Base-by-base conservation (phyloP, 2,888 invertebrate genomes). In the Ligdia adustata region DNA sequence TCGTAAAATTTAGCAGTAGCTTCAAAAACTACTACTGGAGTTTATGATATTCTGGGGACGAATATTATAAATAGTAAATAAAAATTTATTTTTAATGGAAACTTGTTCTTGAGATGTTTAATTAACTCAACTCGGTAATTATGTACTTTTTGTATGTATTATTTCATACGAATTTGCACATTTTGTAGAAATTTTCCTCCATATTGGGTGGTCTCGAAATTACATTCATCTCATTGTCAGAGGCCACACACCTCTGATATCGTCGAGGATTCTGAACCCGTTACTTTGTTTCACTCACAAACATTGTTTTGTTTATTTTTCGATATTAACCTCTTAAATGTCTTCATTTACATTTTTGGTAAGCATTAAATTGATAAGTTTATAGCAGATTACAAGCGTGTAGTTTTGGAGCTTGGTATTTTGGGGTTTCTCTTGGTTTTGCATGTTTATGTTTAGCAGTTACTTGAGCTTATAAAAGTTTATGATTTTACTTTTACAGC, bases 321-420 rank as follows among this genome's bases (percentile, higher is more conserved):
- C 64, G 52, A 66, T 71, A 69, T 65, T 63, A 66, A 64, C 57
- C 57, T 61, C 60, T 53, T 55, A 60, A 71, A 72, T 61, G 64
- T 55, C 69, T 78, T 72, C 71, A 72, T 73, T 72, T 69, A 57
- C 68, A 66, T 72, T 64, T 60, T 55, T 60, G 40, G 55, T 43
- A 41, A 43, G 57, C 61, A 60, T 66, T 69, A 75, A 74, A 72
- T 62, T 66, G 52, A 43, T 51, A 53, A 72, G 58, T 72, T 75
- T 77, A 76, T 72, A 56, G 57, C 50, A 52, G 37, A 55, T 58
- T 57, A 35, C 39, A 51, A 54, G 58, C 59, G 34, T 51, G 34
- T 52, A 40, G 35, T 39, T 41, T 43, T 34, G 11, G 33, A 12
- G 24, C 29, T 31, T 12, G 11, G 40, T 9, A 18, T 32, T 41